Conservation (phyloP, 2,797 vertebrate species). For the Tympanoctomys barrerae region DNA sequence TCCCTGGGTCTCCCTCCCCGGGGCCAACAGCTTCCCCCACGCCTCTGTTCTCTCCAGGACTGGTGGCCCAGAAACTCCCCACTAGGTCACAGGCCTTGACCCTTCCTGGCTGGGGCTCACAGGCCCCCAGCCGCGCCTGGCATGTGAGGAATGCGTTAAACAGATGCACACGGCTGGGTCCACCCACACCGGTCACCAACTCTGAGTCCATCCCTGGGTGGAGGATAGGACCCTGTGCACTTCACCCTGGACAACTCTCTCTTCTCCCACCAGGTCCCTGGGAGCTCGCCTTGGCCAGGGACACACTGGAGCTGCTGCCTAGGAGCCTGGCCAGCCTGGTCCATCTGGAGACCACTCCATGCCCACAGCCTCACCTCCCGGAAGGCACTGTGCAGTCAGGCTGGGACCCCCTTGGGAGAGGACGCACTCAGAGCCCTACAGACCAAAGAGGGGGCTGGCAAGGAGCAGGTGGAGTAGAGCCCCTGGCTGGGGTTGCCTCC, state of each 20-base stretch:
- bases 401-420: not conserved
- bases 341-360: not conserved
- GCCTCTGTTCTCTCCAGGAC: not conserved
- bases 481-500: not conserved
- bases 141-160: accelerated
- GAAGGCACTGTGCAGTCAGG: not conserved
- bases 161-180: not conserved
- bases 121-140: not conserved
- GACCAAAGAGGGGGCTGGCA: not conserved
- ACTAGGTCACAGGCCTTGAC: not conserved
- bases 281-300: not conserved
- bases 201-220: not conserved
- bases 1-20: not conserved
- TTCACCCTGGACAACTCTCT: not conserved
- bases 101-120: not conserved
- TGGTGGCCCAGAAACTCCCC: accelerated
- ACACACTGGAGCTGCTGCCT: not conserved
- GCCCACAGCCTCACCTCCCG: not conserved
- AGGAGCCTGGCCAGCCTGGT: not conserved
- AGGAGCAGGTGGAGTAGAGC: not conserved
- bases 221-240: not conserved
- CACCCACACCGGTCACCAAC: not conserved
- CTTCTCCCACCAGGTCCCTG: not conserved
- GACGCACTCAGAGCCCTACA: not conserved
- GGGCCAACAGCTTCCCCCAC: not conserved